Base-by-base conservation (phyloP, 1,140 invertebrate genomes). In the Maniola jurtina region DNA sequence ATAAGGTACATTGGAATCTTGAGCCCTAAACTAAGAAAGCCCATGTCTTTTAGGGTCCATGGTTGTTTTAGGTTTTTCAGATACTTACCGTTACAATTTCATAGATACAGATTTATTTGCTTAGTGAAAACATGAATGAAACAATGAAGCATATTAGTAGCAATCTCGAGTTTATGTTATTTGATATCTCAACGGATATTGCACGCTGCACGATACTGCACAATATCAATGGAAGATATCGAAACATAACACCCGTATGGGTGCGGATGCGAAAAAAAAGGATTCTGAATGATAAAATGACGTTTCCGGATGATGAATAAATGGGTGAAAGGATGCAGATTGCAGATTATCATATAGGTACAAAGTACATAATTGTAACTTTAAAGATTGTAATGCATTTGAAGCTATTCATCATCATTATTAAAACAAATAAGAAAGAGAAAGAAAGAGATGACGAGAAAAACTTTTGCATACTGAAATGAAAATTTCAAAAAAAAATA, bases 221-320 rank as follows among this genome's bases (percentile, higher is more conserved):
- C 35, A 38, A 61, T 61, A 56, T 61, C 47, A 34, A 71, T 56
- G 55, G 36, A 50, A 59, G 63, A 66, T 66, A 67, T 70, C 45
- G 68, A 48, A 66, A 69, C 66, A 59, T 61, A 45, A 59, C 61
- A 61, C 38, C 48, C 59, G 16, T 60, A 61, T 14, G 64, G 58
- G 59, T 61, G 62, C 68, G 75, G 75, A 72, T 66, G 70, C 72
- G 72, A 72, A 76, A 79, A 77, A n/a, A 78, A 71, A 68, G 59
- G 68, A 73, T 68, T 68, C 15, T 42, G 61, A 74, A 40, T 64
- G 71, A 75, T 78, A 76, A 61, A n/a, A 64, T 50, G 42, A 50
- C 50, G 55, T 68, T 61, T 61, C 70, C 57, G 64, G 66, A 58
- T 68, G 66, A 67, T 10, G 34, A 59, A 50, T 42, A 33, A 45